Evolutionary conservation across 2,797 vertebrate genomes (phyloP).

Genomic region (Phoebastria nigripes): DNA sequence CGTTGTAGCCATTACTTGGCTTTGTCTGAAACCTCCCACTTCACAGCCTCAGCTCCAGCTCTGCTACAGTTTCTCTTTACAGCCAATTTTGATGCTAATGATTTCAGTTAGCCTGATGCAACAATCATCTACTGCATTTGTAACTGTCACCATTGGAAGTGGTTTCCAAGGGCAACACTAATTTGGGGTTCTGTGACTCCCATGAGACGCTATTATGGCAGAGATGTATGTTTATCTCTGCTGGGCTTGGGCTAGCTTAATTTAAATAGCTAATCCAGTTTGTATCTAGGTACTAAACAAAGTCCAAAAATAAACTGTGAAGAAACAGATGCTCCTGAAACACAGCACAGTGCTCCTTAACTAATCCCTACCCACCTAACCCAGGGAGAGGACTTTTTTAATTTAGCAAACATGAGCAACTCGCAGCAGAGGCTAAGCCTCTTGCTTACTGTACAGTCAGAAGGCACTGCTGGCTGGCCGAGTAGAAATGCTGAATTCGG

Average conservation of each 20-base stretch:
- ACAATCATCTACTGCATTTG: fast-evolving
- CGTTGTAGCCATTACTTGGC: neutral
- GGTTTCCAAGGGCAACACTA: neutral
- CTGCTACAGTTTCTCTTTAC: neutral
- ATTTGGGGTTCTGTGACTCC: neutral
- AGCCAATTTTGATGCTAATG: neutral
- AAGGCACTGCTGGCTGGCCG: neutral
- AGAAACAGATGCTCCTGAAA: neutral
- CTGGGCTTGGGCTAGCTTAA: neutral
- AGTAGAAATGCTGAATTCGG: neutral
- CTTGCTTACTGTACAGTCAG: fast-evolving
- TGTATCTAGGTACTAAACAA: neutral
- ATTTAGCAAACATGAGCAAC: neutral
- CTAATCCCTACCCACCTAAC: neutral
- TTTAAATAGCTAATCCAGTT: neutral
- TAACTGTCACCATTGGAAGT: neutral
- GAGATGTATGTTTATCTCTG: neutral
- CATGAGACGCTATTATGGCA: fast-evolving
- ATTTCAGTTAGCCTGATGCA: neutral
- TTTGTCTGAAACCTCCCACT: neutral
- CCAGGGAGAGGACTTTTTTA: neutral
- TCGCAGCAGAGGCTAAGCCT: neutral
- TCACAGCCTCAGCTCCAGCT: neutral
- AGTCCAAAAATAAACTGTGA: neutral
- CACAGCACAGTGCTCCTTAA: neutral